Evolutionary conservation across 2,797 vertebrate genomes (phyloP).

Genomic region (Sylvilagus floridanus): DNA sequence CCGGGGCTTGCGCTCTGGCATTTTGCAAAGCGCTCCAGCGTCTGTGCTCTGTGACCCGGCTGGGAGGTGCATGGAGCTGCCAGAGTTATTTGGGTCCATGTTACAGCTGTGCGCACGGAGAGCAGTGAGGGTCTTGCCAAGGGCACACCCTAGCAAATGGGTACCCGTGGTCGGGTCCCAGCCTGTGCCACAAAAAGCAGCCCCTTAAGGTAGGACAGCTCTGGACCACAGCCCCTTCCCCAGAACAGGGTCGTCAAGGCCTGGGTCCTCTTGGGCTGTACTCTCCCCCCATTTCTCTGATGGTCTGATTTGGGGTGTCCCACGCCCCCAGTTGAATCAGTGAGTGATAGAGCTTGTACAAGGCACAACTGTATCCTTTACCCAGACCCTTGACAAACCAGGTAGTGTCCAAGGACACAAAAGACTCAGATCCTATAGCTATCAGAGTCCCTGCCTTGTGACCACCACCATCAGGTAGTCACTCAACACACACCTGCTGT

Average conservation of each 20-base stretch:
- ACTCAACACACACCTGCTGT: background rate
- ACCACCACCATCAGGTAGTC: background rate
- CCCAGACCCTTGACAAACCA: background rate
- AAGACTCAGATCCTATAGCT: background rate
- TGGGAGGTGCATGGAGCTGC: background rate
- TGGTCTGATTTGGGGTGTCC: background rate
- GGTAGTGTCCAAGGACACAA: background rate
- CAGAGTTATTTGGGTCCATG: background rate
- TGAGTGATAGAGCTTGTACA: background rate
- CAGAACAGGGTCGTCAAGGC: background rate
- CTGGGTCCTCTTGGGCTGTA: background rate
- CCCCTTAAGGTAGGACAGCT: background rate
- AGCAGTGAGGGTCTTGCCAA: background rate
- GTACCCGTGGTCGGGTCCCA: background rate
- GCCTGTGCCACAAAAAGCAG: background rate
- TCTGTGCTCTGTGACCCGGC: no score
- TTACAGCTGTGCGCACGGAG: background rate
- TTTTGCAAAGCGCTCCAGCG: background rate
- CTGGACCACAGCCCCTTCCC: background rate
- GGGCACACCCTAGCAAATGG: background rate
- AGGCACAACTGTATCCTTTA: background rate
- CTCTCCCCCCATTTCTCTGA: background rate
- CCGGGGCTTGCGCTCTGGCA: rapidly evolving
- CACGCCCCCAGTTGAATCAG: background rate
- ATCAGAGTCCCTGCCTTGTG: background rate